Evolutionary conservation across 1,140 invertebrate genomes (phyloP), one percentile per base, ranked within the genome.

Genomic region (Anthonomus grandis): DNA sequence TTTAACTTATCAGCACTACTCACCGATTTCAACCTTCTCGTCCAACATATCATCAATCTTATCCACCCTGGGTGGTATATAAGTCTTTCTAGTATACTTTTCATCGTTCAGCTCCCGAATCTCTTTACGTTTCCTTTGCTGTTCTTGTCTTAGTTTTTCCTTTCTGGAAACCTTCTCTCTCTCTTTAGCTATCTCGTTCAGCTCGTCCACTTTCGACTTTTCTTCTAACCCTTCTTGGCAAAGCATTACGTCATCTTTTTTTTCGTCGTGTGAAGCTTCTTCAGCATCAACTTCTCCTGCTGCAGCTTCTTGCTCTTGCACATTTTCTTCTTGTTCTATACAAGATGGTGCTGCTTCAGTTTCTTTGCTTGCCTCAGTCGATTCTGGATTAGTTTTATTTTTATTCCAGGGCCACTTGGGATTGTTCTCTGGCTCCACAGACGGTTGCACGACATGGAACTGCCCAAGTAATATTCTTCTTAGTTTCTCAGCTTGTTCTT

Each of bases 21-120:
- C 12, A 41, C 39, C 39, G 12, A 27, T 44, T 27, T 48, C 13
- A 19, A 17, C 12, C 24, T 52, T 39, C 38, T 57, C 46, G 22
- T 52, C 24, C 9, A 34, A 27, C 12, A 21, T 31, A 18, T 52
- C 52, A 4, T 31, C 13, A 2, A 19, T 46, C 48, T 54, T 44
- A n/a, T 47, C 37, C 13, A 27, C 21, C 9, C 27, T 9, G 9
- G 46, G 46, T 2, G 27, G 8, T 6, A 31, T 18, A 31, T 48
- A n/a, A n/a, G n/a, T 31, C 27, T 31, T n/a, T 8, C 8, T n/a
- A 31, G 27, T 31, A 8, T 8, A n/a, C 27, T n/a, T n/a, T 15
- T 48, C 9, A 27, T 19, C 21, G 13, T 31, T 27, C 25, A 31
- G n/a, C 15, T 27, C 46, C 21, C 34, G 15, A 15, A 48, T 12